Base-by-base conservation (phyloP, 1,140 invertebrate species). In the Holotrichia oblita region DNA sequence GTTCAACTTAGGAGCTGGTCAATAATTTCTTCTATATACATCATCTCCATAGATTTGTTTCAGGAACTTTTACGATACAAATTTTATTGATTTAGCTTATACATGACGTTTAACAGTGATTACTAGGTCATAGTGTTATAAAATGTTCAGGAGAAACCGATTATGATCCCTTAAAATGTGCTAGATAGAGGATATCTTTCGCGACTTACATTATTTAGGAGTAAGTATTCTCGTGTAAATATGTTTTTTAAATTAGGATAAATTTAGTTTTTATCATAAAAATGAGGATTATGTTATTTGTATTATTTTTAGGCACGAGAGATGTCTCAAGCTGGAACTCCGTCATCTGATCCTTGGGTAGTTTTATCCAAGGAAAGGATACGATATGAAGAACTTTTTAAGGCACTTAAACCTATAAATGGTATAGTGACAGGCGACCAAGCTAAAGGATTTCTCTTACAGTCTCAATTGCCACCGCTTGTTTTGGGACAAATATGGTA, bases 401-500 rank as follows among this genome's bases (percentile, higher is more conserved):
- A 93, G 77, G 90, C 93, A 40, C 88, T 99, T 0, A 95, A 95
- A 78, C 97, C 97, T 0, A 89, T 93, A 24, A 94, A 94, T 90
- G 97, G 97, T 20, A 92, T 95, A 81, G 90, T 98, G n/a, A 95
- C 94, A 78, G 98, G 97, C 0, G 95, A 96, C 80, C 97, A 99
- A 87, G 98, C 97, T 0, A 98, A 97, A 89, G 93, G 93, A 74
- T 98, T 99, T 86, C 94, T 99, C 82, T 88, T 99, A 42, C 95
- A 93, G 87, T 98, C 97, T 0, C 95, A 97, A 85, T 88, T 99
- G 72, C 95, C 96, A 69, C 95, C 96, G 0, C 88, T 91, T 27
- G 89, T 98, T 76, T 89, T 99, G 6, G 97, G 96, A 48, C 93
- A 98, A 85, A 98, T 99, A 88, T 99, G 98, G 98, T 97, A 89